Evolutionary conservation across 2,113 vertebrate species (phyloP), one percentile per base, ranked within the genome.

Genomic region (Romanogobio albipinnatus): DNA sequence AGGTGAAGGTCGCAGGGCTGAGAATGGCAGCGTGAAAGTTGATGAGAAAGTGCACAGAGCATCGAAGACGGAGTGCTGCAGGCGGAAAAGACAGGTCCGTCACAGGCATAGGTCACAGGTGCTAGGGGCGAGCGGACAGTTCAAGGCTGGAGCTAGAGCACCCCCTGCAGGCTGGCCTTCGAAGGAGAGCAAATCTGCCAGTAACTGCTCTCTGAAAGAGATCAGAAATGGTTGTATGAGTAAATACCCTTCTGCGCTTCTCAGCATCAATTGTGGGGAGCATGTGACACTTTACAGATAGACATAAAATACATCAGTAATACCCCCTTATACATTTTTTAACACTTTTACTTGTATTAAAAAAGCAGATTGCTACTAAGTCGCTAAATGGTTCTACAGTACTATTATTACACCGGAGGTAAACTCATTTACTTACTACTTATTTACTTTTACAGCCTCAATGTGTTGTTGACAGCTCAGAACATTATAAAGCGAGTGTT

Each of bases 1-100:
- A 96, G 95, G 49, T 95, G 92, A 77, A 95, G 92, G 90, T 97
- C 96, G 36, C 97, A 97, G 81, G 96, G 96, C 90, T 98, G 97
- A 14, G 97, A 98, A 89, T 97, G 96, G 93, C 97, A 97, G 86
- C 96, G 95, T 0, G 96, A 96, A 85, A 97, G 94, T 90, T 92
- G 95, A 0, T 92, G 95, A 26, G 93, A 95, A 86, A 94, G 93
- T 87, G 91, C 95, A 87, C 94, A 91, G 73, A 94, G 93, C 51
- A 94, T 92, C 11, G 96, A 96, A 5, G 94, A 96, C 0, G 95
- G 94, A 36, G 95, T 97, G 90, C 96, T 96, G 93, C 95, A 95
- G 68, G 95, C 93, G 0, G 96, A 77, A 94, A 92, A 84, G 90
- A 93, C 86, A 93, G 92, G 89, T 94, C 93, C 17, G 93, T 93